Base-by-base conservation (phyloP, 2,888 invertebrate species). In the Stenotaenia linearis region DNA sequence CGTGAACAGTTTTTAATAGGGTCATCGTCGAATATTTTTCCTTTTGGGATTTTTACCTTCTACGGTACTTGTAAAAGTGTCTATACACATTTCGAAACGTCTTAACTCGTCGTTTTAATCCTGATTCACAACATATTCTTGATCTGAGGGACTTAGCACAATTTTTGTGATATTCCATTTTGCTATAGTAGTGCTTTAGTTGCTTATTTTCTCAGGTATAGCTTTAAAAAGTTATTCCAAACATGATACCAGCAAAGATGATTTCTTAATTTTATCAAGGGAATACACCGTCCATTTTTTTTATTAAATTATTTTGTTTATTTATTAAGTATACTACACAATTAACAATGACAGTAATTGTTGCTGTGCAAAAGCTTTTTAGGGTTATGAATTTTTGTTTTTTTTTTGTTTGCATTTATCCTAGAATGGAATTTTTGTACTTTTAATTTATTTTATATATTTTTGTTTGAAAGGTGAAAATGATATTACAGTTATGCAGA, bases 31-130 rank as follows among this genome's bases (percentile, higher is more conserved):
- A 69, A 69, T 28, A 25, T 23, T n/a, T n/a, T 15, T 50, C 18
- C 18, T 50, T 23, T 69, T 69, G 25, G 69, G 69, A 69, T 28
- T 69, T 69, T 69, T 69, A 69, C 69, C 69, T 69, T 25, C 23
- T 25, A 32, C 32, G 32, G 32, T 32, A 69, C 69, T 69, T 69
- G 69, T 69, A 69, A 69, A 69, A 69, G n/a, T 69, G 69, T 69
- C 69, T 69, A 56, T 23, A 69, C 69, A 28, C 69, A 69, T 69
- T 69, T 69, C 25, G 9, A 69, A 69, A 23, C 15, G 1, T 28
- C 25, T 69, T 69, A 69, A 69, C 21, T 56, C 56, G 0, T 69
- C 21, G 28, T 69, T 18, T n/a, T 50, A 50, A 50, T 50, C 50
- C 50, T 18, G 50, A 21, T 50, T 50, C 50, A 50, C 18, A 21